Base-by-base conservation (phyloP, 2,888 invertebrate species). In the Xestia xanthographa region DNA sequence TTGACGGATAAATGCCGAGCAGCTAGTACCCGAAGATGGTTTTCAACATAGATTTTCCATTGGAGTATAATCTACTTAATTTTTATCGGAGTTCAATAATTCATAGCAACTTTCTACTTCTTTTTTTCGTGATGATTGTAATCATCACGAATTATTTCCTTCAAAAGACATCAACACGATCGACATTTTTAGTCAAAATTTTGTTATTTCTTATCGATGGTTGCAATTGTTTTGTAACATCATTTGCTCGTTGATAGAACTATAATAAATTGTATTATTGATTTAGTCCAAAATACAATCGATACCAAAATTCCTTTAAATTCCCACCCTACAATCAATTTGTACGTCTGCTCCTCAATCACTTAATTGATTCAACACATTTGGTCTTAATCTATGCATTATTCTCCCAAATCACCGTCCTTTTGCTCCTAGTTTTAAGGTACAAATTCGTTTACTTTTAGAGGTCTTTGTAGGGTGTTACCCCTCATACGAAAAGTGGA, bases 321-420 rank as follows among this genome's bases (percentile, higher is more conserved):
- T 50, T 71, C 78, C 45, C 66, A 75, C 86, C 76, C 72, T 80
- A 41, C 75, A 70, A 78, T 84, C 82, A 85, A 87, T 90, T 88
- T 88, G 79, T 90, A 76, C 87, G 85, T 86, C 89, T 82, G 78
- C 75, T 87, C 88, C 79, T 86, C 95, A 95, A 95, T 96, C 92
- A 95, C 93, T 92, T 95, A 95, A 96, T 95, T 94, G 95, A 94
- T 94, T 94, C 91, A 91, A 90, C 92, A 93, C 93, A 93, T 94
- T 93, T 92, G 87, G 83, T 72, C 80, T 85, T 82, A 87, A 88
- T 87, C 86, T 87, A 71, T 73, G 63, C 73, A 76, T 79, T 74
- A 60, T 14, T 66, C 67, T 58, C 79, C 86, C 5, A 72, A 66
- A 75, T 67, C 66, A 53, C 56, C 66, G 67, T 22, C 48, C 69